Conservation (phyloP, 30 jellyfish, hydroid and myxozoan genomes). For the Chrysaora quinquecirrha region DNA sequence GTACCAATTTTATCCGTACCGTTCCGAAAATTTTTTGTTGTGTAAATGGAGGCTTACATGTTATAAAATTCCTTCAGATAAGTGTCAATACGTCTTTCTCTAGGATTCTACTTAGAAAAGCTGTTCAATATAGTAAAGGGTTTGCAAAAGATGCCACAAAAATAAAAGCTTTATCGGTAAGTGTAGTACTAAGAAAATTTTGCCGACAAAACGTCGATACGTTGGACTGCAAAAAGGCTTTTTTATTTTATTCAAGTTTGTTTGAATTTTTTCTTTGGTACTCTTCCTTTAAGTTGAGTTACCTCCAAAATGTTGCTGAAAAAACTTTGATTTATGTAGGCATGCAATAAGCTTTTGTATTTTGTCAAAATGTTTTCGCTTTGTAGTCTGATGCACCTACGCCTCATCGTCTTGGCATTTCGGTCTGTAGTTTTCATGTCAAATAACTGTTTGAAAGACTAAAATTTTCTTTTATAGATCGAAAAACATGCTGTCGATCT, state of each 20-base stretch:
- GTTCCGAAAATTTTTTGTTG: no score
- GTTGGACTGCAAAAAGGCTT: background rate
- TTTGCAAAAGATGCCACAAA: constrained; percentile 30
- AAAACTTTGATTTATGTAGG: no score
- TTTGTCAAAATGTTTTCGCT: no score
- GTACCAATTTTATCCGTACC: no score
- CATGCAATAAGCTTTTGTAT: no score
- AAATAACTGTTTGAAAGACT: background rate
- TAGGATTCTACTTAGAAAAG: background rate
- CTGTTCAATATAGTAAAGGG: constrained; percentile 57
- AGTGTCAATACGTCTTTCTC: background rate
- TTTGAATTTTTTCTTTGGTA: background rate
- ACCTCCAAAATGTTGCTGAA: no score
- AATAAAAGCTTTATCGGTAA: background rate
- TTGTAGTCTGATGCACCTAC: no score
- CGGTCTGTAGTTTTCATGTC: background rate
- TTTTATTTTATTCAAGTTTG: background rate
- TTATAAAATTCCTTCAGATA: background rate
- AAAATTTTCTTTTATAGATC: background rate
- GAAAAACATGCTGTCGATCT: background rate
- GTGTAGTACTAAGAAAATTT: background rate
- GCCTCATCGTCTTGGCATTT: background rate
- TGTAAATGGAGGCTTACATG: no score
- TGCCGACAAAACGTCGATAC: background rate
- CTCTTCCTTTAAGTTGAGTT: no score